These are phyloP conservation scores for Corythornis vintsioides DNA, from an alignment of 2,113 vertebrate genomes.

Conservation along the genomic window DNA sequence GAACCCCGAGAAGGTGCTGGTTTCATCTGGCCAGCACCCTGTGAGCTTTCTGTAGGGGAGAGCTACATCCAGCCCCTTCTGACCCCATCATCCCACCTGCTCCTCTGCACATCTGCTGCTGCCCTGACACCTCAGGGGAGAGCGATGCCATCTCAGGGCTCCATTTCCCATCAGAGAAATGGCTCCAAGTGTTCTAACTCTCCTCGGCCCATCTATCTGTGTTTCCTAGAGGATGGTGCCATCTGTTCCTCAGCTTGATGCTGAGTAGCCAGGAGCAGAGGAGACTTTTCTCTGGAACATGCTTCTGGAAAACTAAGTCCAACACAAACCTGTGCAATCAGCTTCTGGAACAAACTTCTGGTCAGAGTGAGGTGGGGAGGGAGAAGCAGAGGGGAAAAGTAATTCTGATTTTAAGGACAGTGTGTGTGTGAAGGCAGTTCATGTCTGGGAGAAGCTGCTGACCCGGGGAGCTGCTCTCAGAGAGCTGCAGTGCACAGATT, in stretches of 20 bases:
- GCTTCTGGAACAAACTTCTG: background rate
- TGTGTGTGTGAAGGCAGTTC: background rate
- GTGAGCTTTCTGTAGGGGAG: background rate
- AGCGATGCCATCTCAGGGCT: background rate
- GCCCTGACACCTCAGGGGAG: background rate
- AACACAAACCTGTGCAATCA: fast-evolving
- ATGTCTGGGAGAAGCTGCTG: background rate
- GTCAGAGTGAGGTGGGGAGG: fast-evolving
- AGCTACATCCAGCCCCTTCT: background rate
- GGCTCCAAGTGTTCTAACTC: background rate
- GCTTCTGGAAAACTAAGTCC: background rate
- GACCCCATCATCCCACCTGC: background rate
- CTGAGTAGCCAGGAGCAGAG: background rate
- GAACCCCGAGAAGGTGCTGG: background rate
- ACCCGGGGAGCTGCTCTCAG: background rate
- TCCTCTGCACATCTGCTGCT: background rate
- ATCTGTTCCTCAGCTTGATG: constrained; percentile 16
- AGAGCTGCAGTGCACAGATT: background rate
- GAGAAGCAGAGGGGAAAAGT: background rate
- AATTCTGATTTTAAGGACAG: background rate
- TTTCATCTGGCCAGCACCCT: background rate
- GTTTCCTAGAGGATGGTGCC: background rate
- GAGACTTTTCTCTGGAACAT: constrained; percentile 2
- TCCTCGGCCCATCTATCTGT: background rate
- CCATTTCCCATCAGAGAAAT: constrained; percentile 3